Evolutionary conservation across 2,797 vertebrate species (phyloP), one percentile per base, ranked within the genome.

Genomic region (Scolopax rusticola): DNA sequence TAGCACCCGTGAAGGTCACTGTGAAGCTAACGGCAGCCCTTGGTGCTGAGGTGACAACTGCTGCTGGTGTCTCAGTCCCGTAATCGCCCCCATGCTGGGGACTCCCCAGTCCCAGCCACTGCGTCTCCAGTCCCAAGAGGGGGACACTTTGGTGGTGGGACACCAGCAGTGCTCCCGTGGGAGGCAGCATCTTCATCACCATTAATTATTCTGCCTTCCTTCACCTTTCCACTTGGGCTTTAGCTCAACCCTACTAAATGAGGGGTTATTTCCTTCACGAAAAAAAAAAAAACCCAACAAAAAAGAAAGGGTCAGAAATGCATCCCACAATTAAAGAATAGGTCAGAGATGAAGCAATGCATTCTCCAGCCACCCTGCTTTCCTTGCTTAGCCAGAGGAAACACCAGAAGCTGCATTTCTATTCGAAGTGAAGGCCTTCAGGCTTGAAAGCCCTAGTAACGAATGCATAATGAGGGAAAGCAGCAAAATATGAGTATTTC

Each of bases 191-290:
- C 94, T 85, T 90, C 87, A 38, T 69, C 90, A 67, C 19, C 6
- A 5, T 85, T 91, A 76, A 70, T 93, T 97, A 90, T 95, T 94
- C 71, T 15, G 76, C 75, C n/a, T 76, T 91, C 86, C n/a, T 57
- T 78, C 70, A 75, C 38, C 69, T 87, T 95, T 94, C 81, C 88
- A 20, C 54, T 78, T 57, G 74, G 57, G 61, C n/a, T 73, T 56
- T 87, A 73, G 21, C 75, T 91, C 77, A 95, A 70, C 45, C 77
- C 65, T 89, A 53, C 54, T 74, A 73, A 89, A 84, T 53, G 25
- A 81, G 36, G 64, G 68, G 43, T 67, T 89, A 92, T 51, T 84
- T 68, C 71, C 89, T 84, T 83, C 85, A 74, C 67, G 28, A 11
- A 74, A 64, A 28, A 11, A 64, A 32, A 10, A 69, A 50, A 40